Base-by-base conservation (phyloP, 2,888 invertebrate genomes). In the Tachina lurida region DNA sequence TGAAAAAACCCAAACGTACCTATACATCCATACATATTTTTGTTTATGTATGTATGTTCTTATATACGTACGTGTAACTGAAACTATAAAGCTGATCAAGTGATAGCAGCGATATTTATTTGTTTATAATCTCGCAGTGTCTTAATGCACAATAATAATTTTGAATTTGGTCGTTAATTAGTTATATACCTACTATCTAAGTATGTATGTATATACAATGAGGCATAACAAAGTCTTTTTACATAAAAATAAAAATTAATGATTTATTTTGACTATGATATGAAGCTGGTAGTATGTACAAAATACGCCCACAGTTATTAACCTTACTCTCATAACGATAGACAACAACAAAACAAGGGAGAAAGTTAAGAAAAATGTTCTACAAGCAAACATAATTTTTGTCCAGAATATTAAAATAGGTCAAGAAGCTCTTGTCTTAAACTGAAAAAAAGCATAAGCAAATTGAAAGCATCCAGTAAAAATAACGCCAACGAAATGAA, bases 381-480 rank as follows among this genome's bases (percentile, higher is more conserved):
- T n/a, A 22, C 22, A 31, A 13, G 58, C 19, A 52, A 5, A 17
- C 41, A 73, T 10, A 41, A 73, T 70, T 63, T n/a, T 58, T 17
- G 49, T 75, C 45, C 45, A 80, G 49, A 63, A 49, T 31, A 47
- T 17, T 56, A 47, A 85, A 85, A 78, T 81, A 58, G 78, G 81
- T 82, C 74, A 31, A 31, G 31, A 85, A 85, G 77, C 74, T 60
- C 12, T 77, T 17, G 68, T 54, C 22, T 17, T 74, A 49, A 65
- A 63, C 19, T 22, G 39, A 22, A 58, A 13, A n/a, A 22, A 58
- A 56, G 47, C 15, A 74, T 13, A 60, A 22, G 12, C n/a, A 62
- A 54, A 65, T 49, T 19, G 39, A 63, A 41, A n/a, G 60, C 31
- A 31, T 31, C 31, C 1, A 31, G 31, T 31, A 43, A 22, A 58